These are phyloP conservation scores for Leuciscus waleckii DNA, from an alignment of 2,797 vertebrate species.

Conservation along the genomic window DNA sequence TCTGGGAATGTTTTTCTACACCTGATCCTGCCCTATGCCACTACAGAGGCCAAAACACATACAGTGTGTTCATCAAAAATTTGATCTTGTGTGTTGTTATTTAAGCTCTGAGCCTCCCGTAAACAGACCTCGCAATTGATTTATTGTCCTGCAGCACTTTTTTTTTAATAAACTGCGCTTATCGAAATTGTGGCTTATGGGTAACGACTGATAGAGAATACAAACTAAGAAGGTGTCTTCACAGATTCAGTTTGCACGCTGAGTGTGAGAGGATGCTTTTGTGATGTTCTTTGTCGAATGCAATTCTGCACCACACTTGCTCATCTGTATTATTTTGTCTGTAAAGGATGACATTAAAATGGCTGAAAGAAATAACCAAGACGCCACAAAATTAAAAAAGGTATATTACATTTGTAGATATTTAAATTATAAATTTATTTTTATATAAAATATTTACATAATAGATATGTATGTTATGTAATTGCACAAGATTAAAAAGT, in stretches of 20 bases:
- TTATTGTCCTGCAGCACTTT: neutral
- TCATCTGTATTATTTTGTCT: neutral
- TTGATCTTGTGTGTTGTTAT: neutral
- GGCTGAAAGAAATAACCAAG: neutral
- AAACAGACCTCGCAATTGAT: slow-evolving; percentile 16
- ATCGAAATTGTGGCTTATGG: slow-evolving; percentile 9
- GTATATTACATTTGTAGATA: no score
- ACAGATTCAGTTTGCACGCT: slow-evolving; percentile 14
- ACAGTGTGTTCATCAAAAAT: neutral
- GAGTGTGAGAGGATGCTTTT: neutral
- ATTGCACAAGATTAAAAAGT: no score
- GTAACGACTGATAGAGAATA: neutral
- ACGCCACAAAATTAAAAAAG: neutral
- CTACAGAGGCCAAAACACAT: neutral
- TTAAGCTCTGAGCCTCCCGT: neutral
- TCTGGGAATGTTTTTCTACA: slow-evolving; percentile 21
- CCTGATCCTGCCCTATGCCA: neutral
- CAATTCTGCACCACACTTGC: neutral
- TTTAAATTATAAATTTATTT: no score
- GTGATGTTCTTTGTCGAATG: neutral
- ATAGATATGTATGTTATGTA: no score
- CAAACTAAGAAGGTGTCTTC: neutral
- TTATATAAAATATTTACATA: no score
- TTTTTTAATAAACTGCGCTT: slow-evolving; percentile 22
- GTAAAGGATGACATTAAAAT: neutral